These are phyloP conservation scores for Trachemys scripta DNA, from an alignment of 2,113 vertebrate species.

Conservation along the genomic window DNA sequence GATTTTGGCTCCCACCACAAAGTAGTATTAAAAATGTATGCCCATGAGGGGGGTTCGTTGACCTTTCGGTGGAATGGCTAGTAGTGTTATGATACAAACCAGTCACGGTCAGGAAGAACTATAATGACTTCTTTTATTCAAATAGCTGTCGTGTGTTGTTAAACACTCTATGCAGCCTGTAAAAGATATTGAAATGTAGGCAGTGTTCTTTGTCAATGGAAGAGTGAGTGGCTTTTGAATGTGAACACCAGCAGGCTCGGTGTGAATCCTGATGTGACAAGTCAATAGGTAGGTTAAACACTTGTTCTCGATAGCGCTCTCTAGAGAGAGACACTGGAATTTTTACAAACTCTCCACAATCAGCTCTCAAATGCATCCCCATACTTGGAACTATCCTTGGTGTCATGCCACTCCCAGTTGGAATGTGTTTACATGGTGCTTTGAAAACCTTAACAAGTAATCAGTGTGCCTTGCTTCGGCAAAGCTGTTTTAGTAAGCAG, in stretches of 20 bases:
- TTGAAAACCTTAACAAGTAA: not conserved
- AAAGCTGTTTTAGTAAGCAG: not conserved
- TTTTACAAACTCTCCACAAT: not conserved
- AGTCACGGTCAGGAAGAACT: not conserved
- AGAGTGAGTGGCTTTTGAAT: not conserved
- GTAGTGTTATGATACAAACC: not conserved
- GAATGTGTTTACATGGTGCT: not conserved
- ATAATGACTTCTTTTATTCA: slow-evolving; percentile 19
- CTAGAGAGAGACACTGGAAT: not conserved
- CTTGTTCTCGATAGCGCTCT: not conserved
- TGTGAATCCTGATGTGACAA: not conserved
- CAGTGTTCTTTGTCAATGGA: not conserved
- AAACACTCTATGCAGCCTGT: not conserved
- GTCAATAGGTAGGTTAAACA: not conserved
- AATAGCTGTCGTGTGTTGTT: not conserved
- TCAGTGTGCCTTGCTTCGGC: not conserved
- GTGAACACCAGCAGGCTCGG: not conserved
- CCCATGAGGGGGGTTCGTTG: not conserved
- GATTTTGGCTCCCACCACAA: not conserved
- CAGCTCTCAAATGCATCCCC: not conserved
- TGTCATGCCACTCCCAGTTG: not conserved
- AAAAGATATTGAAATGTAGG: slow-evolving; percentile 1
- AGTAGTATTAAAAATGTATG: slow-evolving; percentile 23
- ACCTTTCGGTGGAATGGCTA: not conserved
- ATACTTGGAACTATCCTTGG: not conserved